Evolutionary conservation across 2,888 invertebrate species (phyloP).

Genomic region (Cyaniris semiargus): DNA sequence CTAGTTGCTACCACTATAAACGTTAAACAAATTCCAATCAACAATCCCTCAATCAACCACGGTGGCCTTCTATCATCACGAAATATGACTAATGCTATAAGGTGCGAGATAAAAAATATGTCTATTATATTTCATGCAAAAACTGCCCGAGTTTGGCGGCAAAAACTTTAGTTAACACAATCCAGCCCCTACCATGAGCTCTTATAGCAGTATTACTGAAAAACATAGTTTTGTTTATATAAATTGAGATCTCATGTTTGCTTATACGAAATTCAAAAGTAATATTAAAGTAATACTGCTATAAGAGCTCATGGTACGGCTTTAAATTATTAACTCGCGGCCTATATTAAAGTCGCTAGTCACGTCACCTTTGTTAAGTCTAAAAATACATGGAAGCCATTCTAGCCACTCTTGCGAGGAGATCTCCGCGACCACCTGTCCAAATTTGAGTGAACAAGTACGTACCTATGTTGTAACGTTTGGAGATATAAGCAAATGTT

Average conservation of each 20-base stretch:
- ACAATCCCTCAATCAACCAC: neutral
- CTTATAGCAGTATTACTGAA: no score
- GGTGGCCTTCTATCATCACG: slow-evolving; percentile 3
- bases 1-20: neutral
- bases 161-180: slow-evolving; percentile 39
- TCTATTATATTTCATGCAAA: slow-evolving; percentile 45
- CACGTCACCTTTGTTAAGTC: slow-evolving; percentile 33
- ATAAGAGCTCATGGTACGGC: no score
- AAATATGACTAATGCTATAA: slow-evolving; percentile 39
- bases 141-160: slow-evolving; percentile 41
- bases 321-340: slow-evolving; percentile 35
- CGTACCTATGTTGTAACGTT: slow-evolving; percentile 1
- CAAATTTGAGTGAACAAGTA: slow-evolving; percentile 13
- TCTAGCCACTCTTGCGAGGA: slow-evolving; percentile 27
- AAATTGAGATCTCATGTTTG: no score
- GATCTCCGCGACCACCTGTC: neutral
- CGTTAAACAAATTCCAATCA: neutral
- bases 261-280: no score
- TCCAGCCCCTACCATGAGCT: no score
- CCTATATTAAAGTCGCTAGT: slow-evolving; percentile 22
- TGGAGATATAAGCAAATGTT: slow-evolving; percentile 21
- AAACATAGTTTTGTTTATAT: no score
- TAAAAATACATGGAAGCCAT: slow-evolving; percentile 34
- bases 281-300: no score
- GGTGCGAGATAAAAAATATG: slow-evolving; percentile 44